Percentiles rank a stretch among this genome's conserved stretches.
Conservation (phyloP, 2,888 invertebrate species). For the Pogonocherus hispidulus region DNA sequence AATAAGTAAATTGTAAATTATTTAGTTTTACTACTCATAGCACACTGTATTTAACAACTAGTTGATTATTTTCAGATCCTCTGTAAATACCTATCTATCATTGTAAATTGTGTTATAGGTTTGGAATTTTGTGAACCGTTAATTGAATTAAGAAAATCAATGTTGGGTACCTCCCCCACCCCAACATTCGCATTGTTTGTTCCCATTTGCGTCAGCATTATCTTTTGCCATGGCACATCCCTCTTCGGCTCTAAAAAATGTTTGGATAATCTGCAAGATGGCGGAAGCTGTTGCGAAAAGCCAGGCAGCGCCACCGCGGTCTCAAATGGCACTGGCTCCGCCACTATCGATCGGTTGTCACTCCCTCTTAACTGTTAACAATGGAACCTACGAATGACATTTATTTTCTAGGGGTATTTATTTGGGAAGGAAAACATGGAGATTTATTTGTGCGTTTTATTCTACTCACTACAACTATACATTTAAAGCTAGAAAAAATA, state of each 20-base stretch:
- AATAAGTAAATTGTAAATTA: conserved; percentile 12
- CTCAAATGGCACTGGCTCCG: conserved; percentile 14
- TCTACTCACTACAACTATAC: conserved; percentile 53
- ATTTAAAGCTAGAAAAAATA: conserved; percentile 46
- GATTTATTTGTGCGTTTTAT: conserved; percentile 43
- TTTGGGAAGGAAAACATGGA: conserved; percentile 12
- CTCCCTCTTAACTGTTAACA: conserved; percentile 43
- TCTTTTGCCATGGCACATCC: conserved; percentile 12
- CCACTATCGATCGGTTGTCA: conserved; percentile 41
- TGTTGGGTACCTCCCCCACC: conserved; percentile 27
- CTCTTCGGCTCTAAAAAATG: conserved; percentile 19
- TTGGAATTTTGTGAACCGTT: not conserved
- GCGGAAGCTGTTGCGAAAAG: conserved; percentile 35
- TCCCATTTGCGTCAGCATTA: conserved; percentile 36
- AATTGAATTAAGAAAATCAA: conserved; percentile 41
- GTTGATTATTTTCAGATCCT: conserved; percentile 13
- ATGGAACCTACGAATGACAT: conserved; percentile 39
- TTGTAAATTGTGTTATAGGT: conserved; percentile 9
- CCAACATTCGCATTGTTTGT: conserved; percentile 37
- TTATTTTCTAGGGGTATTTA: conserved; percentile 16
- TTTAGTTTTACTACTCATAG: not conserved
- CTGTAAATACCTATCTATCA: conserved; percentile 8
- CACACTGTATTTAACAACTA: not conserved
- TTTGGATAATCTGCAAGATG: conserved; percentile 39
- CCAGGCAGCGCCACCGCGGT: conserved; percentile 33